Percentiles rank a stretch among this genome's conserved stretches.
Evolutionary conservation across 2,113 vertebrate genomes (phyloP).

Genomic region (Oryzias javanicus): DNA sequence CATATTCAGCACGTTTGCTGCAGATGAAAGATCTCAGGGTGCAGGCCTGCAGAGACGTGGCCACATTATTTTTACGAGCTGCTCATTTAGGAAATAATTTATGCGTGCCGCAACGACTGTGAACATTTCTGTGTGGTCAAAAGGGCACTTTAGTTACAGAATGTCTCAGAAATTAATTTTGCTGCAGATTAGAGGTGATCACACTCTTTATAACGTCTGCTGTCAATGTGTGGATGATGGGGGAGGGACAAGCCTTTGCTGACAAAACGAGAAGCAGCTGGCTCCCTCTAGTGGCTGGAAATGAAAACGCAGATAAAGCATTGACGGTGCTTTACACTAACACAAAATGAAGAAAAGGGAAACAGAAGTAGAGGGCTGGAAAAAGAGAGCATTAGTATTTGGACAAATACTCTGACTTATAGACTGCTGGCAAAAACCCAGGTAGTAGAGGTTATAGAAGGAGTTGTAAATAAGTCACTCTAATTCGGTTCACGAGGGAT

Average conservation of each 20-base stretch:
- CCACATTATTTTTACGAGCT: constrained; percentile 46
- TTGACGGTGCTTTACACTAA: background rate
- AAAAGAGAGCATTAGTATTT: constrained; percentile 2
- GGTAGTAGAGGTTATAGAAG: constrained; percentile 26
- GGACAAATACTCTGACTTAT: constrained; percentile 29
- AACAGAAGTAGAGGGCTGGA: background rate
- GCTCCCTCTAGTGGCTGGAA: constrained; percentile 62
- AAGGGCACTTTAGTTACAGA: constrained; percentile 66
- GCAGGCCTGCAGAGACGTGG: constrained; percentile 14
- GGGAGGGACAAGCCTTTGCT: background rate
- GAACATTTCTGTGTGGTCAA: constrained; percentile 44
- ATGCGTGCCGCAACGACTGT: constrained; percentile 38
- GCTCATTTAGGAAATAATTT: constrained; percentile 64
- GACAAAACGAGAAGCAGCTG: constrained; percentile 5
- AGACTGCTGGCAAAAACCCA: constrained; percentile 31
- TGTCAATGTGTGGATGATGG: constrained; percentile 24
- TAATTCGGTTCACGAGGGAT: constrained; percentile 65
- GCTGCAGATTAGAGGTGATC: constrained; percentile 53
- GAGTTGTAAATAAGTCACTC: constrained; percentile 65
- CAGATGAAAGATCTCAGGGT: constrained; percentile 1
- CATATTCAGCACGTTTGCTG: constrained; percentile 12
- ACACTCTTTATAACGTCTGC: constrained; percentile 40
- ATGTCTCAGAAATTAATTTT: constrained; percentile 64
- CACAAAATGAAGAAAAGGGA: constrained; percentile 1
- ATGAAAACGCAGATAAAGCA: background rate